These are phyloP conservation scores for Neosilurus hyrtlii DNA, from an alignment of 2,797 vertebrate genomes.

Conservation along the genomic window DNA sequence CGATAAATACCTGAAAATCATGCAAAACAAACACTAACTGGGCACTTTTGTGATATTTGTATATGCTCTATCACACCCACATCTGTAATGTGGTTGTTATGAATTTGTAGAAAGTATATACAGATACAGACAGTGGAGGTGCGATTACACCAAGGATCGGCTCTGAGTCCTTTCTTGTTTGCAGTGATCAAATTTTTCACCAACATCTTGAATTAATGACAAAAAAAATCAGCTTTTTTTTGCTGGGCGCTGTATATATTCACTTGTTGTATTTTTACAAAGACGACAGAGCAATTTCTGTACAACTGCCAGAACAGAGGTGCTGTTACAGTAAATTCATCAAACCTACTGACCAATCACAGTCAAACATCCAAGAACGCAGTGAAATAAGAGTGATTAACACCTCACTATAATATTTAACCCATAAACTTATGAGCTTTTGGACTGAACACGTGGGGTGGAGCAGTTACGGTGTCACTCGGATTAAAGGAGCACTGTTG, in stretches of 20 bases:
- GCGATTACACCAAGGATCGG: no score
- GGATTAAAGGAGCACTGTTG: constrained; percentile 23
- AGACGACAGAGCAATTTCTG: not conserved
- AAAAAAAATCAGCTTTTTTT: no score
- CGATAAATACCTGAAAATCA: not conserved
- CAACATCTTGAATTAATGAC: no score
- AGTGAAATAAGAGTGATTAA: not conserved
- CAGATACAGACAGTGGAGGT: no score
- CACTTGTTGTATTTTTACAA: no score
- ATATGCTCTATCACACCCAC: not conserved
- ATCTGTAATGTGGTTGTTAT: not conserved
- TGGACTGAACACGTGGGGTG: not conserved
- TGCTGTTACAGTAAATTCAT: not conserved
- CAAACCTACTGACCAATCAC: constrained; percentile 11
- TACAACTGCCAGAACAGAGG: not conserved
- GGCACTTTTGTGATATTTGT: not conserved
- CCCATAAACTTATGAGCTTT: not conserved
- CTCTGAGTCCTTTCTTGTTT: no score
- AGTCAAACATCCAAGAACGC: not conserved
- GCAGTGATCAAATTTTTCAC: no score
- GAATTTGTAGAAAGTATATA: not conserved
- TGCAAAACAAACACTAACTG: not conserved
- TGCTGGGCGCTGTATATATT: no score
- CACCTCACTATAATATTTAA: not conserved
- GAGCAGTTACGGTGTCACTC: not conserved